phyloP scores from a whole-genome alignment of 2,888 invertebrate genomes.

The Xylota sylvarum region DNA sequence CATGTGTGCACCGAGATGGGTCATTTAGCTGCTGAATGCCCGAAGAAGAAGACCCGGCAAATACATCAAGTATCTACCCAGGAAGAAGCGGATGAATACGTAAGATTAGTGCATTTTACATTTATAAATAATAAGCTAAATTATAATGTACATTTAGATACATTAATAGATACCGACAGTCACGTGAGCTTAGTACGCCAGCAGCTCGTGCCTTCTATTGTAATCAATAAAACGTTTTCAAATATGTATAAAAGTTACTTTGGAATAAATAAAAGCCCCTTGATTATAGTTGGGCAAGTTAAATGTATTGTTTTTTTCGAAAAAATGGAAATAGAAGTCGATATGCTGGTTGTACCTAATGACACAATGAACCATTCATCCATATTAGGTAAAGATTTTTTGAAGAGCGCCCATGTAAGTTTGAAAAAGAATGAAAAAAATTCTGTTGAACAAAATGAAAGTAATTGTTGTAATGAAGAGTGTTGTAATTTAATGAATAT shows the following conservation, averaged over 20 bases:
- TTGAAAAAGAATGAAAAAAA: no score
- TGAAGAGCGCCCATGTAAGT: no score
- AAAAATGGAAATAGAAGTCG: background rate
- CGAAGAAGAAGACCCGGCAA: conserved; percentile 2
- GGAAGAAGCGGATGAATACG: conserved; percentile 13
- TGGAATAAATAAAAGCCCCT: conserved; percentile 35
- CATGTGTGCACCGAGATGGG: no score
- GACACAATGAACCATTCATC: background rate
- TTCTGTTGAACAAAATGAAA: no score
- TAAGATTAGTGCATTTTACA: conserved; percentile 5
- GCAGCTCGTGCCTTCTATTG: background rate
- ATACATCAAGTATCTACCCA: background rate
- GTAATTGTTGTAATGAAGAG: no score
- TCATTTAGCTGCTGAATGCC: no score
- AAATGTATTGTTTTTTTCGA: conserved; percentile 15
- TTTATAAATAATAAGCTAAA: background rate
- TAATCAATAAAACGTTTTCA: background rate
- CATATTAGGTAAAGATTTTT: no score
- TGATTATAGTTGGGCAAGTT: conserved; percentile 8
- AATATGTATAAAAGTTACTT: background rate
- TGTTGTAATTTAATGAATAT: no score
- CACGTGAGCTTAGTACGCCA: background rate
- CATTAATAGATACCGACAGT: conserved; percentile 30
- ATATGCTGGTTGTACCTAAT: conserved; percentile 12
- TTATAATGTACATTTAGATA: conserved; percentile 2